phyloP scores from a whole-genome alignment of 2,113 vertebrate species.

The Aplodontia rufa region DNA sequence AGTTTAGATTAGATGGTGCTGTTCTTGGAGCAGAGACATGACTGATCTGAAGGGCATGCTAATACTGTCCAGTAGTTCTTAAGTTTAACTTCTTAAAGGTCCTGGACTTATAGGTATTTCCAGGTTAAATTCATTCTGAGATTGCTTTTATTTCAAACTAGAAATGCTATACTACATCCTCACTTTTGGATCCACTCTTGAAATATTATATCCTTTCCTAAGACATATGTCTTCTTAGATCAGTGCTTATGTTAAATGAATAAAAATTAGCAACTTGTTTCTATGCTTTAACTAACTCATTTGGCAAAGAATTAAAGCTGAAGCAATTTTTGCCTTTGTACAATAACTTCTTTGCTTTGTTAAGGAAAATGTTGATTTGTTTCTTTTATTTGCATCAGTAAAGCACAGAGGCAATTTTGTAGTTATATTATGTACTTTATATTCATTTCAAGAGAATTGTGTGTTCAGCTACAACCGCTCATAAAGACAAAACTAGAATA shows the following conservation, averaged over 20 bases:
- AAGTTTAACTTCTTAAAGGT: background rate
- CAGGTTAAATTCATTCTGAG: background rate
- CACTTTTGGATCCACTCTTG: background rate
- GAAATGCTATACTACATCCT: background rate
- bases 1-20: background rate
- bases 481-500: background rate
- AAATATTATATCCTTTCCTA: background rate
- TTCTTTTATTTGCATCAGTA: background rate
- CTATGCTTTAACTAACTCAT: background rate
- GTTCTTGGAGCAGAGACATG: background rate
- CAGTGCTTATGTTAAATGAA: background rate
- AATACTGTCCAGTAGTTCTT: background rate
- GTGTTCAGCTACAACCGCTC: background rate
- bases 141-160: background rate
- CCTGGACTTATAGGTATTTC: background rate
- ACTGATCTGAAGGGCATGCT: background rate
- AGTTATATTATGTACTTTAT: background rate
- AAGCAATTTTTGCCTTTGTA: background rate
- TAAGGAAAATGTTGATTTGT: constrained; percentile 5
- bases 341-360: background rate
- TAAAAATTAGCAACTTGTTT: background rate
- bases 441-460: background rate
- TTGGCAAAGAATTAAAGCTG: background rate
- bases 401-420: background rate
- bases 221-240: background rate